A percentile compares a stretch with the other conserved stretches of the same genome.
These are phyloP conservation scores for Hyles lineata DNA, from an alignment of 2,888 invertebrate genomes.

Conservation along the genomic window DNA sequence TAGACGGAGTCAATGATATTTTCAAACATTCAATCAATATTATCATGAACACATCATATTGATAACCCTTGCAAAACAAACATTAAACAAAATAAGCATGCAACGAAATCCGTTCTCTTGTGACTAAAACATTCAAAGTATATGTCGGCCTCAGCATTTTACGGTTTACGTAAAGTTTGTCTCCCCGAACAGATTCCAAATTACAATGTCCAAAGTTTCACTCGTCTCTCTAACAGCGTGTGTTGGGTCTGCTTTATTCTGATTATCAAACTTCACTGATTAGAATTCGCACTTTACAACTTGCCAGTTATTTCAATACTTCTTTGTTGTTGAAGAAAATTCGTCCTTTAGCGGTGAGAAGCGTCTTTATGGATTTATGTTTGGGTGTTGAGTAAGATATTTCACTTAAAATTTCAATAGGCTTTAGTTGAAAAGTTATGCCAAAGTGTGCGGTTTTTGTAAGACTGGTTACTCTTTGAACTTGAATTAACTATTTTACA, in stretches of 20 bases:
- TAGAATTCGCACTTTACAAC: constrained; percentile 18
- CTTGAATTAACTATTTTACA: too few species aligned
- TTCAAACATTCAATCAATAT: too few species aligned
- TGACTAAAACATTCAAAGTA: not conserved
- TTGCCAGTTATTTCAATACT: constrained; percentile 21
- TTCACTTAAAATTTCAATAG: too few species aligned
- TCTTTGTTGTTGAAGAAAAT: constrained; percentile 6
- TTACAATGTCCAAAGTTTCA: constrained; percentile 29
- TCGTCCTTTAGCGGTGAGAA: not conserved
- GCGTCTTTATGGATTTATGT: not conserved
- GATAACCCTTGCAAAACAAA: not conserved
- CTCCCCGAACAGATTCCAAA: constrained; percentile 24
- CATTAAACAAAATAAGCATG: not conserved
- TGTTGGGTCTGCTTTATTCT: constrained; percentile 26
- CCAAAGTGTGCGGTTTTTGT: too few species aligned
- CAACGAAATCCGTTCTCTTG: not conserved
- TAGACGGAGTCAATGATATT: too few species aligned
- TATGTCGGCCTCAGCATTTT: constrained; percentile 27
- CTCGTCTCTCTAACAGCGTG: constrained; percentile 17
- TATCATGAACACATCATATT: too few species aligned
- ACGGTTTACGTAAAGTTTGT: constrained; percentile 32
- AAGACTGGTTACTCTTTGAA: too few species aligned
- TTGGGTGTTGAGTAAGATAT: too few species aligned
- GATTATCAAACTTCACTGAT: constrained; percentile 24
- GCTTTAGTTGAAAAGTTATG: too few species aligned